Conservation (phyloP, 2,888 invertebrate genomes). For the Pristionchus arcanus region DNA sequence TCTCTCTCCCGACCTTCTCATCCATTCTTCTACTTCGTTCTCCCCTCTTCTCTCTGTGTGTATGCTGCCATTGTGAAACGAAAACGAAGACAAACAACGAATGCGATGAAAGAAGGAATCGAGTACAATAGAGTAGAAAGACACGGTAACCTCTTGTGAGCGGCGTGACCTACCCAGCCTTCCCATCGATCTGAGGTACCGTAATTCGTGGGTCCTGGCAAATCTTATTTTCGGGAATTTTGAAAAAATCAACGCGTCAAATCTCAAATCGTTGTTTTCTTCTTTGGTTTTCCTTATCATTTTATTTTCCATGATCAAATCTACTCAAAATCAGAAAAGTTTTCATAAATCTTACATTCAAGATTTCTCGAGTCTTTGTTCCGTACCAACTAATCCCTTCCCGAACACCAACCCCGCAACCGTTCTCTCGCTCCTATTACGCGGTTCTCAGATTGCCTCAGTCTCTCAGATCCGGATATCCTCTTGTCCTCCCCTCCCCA, state of each 20-base stretch:
- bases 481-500: not conserved
- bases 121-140: conserved; percentile 47
- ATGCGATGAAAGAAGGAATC: conserved; percentile 7
- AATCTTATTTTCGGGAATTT: no score
- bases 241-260: no score
- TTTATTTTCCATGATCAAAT: no score
- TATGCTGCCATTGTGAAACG: conserved; percentile 50
- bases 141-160: not conserved
- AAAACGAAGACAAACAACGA: conserved; percentile 40
- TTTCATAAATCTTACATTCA: no score
- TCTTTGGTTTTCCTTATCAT: no score
- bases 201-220: not conserved
- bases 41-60: not conserved
- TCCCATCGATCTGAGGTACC: not conserved
- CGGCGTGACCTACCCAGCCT: conserved; percentile 8
- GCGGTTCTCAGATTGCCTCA: conserved; percentile 8
- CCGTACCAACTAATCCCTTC: not conserved
- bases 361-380: no score
- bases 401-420: not conserved
- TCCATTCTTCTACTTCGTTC: not conserved
- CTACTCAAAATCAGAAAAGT: no score
- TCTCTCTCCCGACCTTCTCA: not conserved
- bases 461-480: conserved; percentile 18
- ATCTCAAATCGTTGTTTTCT: no score
- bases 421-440: not conserved